Evolutionary conservation across 2,797 vertebrate genomes (phyloP).

Genomic region (Xiphorhynchus erythropygius): DNA sequence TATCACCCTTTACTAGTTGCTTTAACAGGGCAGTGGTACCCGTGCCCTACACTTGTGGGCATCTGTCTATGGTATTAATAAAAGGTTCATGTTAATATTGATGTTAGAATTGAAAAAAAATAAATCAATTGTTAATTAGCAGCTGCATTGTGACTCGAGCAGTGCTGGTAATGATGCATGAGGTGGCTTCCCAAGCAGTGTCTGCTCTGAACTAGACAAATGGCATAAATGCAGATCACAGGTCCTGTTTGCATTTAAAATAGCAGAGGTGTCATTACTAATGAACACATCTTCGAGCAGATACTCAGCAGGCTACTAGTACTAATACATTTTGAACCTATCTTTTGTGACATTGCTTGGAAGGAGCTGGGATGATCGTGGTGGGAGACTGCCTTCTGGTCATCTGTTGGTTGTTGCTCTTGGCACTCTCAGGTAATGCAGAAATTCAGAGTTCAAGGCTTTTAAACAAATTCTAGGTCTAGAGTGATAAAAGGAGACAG

Average conservation of each 20-base stretch:
- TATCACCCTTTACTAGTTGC: background rate
- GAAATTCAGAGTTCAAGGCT: background rate
- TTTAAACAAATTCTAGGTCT: background rate
- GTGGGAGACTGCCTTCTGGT: background rate
- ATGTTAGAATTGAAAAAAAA: constrained; percentile 27
- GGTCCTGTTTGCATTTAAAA: background rate
- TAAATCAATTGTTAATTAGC: constrained; percentile 44
- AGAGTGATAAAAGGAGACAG: background rate
- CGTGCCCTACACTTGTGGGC: fast-evolving
- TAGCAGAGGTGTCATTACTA: background rate
- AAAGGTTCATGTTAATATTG: constrained; percentile 14
- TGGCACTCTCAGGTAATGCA: background rate
- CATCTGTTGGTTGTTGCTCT: background rate
- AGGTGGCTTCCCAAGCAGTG: background rate
- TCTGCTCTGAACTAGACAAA: background rate
- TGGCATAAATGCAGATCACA: background rate
- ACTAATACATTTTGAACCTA: background rate
- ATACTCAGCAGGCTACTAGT: background rate
- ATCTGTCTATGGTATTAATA: background rate
- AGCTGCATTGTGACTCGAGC: background rate
- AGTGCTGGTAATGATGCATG: background rate
- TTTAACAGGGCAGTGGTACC: background rate
- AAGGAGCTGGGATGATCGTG: background rate
- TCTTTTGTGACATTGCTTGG: background rate
- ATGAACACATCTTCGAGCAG: background rate